Conservation (phyloP, 2,888 invertebrate species). For the Netelia fuscicornis region DNA sequence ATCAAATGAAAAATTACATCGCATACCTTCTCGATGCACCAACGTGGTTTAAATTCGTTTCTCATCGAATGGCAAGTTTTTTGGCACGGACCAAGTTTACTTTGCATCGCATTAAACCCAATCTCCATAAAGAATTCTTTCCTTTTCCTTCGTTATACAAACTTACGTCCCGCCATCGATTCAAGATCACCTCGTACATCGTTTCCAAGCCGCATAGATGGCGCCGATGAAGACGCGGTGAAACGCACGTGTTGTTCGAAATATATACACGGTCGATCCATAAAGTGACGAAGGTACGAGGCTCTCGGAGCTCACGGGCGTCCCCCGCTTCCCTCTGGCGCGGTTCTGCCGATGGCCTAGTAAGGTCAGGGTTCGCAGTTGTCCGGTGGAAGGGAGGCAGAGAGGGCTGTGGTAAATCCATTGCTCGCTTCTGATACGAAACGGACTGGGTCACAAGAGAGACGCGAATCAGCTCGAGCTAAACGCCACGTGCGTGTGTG, state of each 20-base stretch:
- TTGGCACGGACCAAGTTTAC: too few species aligned
- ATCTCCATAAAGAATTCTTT: too few species aligned
- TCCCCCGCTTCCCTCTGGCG: not conserved
- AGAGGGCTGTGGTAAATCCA: slow-evolving; percentile 41
- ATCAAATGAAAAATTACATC: too few species aligned
- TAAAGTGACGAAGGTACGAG: slow-evolving; percentile 17
- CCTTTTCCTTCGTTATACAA: too few species aligned
- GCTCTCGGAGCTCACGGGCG: slow-evolving; percentile 12
- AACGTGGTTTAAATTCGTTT: not conserved
- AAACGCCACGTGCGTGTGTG: slow-evolving; percentile 43
- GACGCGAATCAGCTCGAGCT: slow-evolving; percentile 41
- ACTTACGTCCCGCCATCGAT: not conserved
- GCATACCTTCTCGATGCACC: too few species aligned
- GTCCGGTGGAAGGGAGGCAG: slow-evolving; percentile 17
- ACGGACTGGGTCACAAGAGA: slow-evolving; percentile 64
- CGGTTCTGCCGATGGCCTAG: slow-evolving; percentile 46
- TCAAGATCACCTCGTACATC: not conserved
- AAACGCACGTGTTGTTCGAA: slow-evolving; percentile 32
- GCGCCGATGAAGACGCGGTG: slow-evolving; percentile 16
- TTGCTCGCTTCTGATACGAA: slow-evolving; percentile 62
- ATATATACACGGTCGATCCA: slow-evolving; percentile 39
- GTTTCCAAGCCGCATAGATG: slow-evolving; percentile 5
- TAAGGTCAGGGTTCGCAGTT: slow-evolving; percentile 65
- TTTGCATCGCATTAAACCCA: too few species aligned
- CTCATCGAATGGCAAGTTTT: not conserved